Conservation (phyloP, 2,888 invertebrate genomes). For the Sturmia bella region DNA sequence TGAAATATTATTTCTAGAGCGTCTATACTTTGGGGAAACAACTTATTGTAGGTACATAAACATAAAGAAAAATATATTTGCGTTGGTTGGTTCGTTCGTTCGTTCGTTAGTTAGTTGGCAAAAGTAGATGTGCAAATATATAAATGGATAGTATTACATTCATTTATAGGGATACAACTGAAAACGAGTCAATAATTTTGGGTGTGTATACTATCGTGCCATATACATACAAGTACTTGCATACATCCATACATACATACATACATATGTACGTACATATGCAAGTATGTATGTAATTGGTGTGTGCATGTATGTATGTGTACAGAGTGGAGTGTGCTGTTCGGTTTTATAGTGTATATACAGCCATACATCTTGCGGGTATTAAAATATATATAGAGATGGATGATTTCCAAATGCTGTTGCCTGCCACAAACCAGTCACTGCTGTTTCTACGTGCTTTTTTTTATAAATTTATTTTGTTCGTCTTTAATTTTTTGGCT, state of each 20-base stretch:
- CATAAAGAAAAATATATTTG: constrained; percentile 18
- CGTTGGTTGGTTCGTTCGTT: background rate
- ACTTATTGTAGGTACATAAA: background rate
- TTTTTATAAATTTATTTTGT: constrained; percentile 53
- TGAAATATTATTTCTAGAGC: constrained; percentile 32
- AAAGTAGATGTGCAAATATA: constrained; percentile 50
- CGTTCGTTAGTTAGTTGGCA: background rate
- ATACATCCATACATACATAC: background rate
- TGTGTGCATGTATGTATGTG: background rate
- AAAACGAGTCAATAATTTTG: constrained; percentile 70
- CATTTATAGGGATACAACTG: constrained; percentile 70
- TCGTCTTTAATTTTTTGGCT: constrained; percentile 63
- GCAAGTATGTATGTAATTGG: constrained; percentile 1
- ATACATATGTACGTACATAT: background rate
- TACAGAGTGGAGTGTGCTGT: constrained; percentile 43
- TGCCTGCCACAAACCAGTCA: constrained; percentile 58
- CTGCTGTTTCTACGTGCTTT: constrained; percentile 60
- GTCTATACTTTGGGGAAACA: constrained; percentile 20
- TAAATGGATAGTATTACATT: constrained; percentile 69
- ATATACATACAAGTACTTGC: constrained; percentile 21
- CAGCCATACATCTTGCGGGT: constrained; percentile 56
- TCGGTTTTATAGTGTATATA: constrained; percentile 38
- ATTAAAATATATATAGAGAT: constrained; percentile 37
- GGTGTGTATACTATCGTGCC: constrained; percentile 65
- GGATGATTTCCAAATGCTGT: constrained; percentile 62